A percentile compares a stretch with the other conserved stretches of the same genome.
Conservation (phyloP, 2,113 vertebrate genomes). For the Arizona elegans region DNA sequence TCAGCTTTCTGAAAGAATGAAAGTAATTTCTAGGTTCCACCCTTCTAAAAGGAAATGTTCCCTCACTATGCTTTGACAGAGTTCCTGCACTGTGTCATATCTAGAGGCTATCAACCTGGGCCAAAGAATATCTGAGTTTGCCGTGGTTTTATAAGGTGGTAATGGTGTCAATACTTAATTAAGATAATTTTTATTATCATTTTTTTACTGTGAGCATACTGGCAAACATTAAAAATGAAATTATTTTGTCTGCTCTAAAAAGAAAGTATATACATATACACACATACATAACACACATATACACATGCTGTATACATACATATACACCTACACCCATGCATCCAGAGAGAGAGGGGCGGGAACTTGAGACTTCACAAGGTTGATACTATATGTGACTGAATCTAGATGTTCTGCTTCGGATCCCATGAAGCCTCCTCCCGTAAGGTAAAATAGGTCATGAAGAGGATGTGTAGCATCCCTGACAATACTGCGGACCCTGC, state of each 20-base stretch:
- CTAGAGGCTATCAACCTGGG: neutral
- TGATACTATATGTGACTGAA: neutral
- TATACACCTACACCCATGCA: too few relatives aligned
- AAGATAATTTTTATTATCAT: neutral
- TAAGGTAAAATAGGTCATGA: neutral
- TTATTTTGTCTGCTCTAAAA: neutral
- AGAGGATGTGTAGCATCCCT: neutral
- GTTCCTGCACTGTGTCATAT: neutral
- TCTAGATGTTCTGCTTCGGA: neutral
- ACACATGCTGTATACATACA: too few relatives aligned
- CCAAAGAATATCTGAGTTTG: neutral
- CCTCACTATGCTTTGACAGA: neutral
- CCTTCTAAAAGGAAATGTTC: neutral
- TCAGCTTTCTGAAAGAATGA: neutral
- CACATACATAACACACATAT: too few relatives aligned
- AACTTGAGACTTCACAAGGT: neutral
- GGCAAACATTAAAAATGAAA: neutral
- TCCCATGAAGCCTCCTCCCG: neutral
- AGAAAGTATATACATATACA: neutral
- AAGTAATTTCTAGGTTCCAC: neutral
- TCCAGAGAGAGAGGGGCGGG: too few relatives aligned
- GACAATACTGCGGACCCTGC: neutral
- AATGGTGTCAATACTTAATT: neutral
- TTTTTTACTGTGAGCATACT: neutral
- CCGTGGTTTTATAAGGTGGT: neutral